Evolutionary conservation across 2,797 vertebrate species (phyloP), one percentile per base, ranked within the genome.

Genomic region (Helicolenus hilgendorfi): DNA sequence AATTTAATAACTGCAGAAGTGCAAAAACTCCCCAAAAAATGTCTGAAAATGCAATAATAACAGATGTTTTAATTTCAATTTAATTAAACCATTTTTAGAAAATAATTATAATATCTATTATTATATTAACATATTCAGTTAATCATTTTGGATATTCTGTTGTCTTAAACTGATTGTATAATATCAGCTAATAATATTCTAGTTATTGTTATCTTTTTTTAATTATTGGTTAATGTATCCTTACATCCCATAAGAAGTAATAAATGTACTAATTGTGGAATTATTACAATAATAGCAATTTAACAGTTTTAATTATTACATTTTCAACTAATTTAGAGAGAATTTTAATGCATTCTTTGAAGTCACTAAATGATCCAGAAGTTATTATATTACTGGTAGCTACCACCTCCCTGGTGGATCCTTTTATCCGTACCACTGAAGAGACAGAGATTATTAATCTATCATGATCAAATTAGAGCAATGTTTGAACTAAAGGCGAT

Each of bases 281-380:
- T 78, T 70, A 84, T 77, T 76, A 77, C 4, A 68, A 62, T 74
- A 58, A 59, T 1, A 11, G 2, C 9, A 70, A 76, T 88, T 76
- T 83, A 35, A 80, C 10, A 55, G 15, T 79, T 93, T 80, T 81
- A 89, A 88, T 86, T 79, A 78, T 78, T 26, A 74, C 36, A 86
- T 83, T 84, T 88, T 78, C 36, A 62, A 8, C 18, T 77, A 22
- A 84, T 60, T 91, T 58, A 38, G 56, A 38, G 74, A 70, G 63
- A 53, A 67, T 64, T 83, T 81, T 78, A 79, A 80, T 56, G 73
- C 74, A 76, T 82, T 84, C 72, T 84, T 81, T 82, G 70, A 92
- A 86, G 86, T 88, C 49, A 62, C 41, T 69, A 77, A 89, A 91
- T 92, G 18, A 78, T 68, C 69, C 79, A 69, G n/a, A 7, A 63